phyloP scores from a whole-genome alignment of 1,140 invertebrate species.

The Caenorhabditis remanei region DNA sequence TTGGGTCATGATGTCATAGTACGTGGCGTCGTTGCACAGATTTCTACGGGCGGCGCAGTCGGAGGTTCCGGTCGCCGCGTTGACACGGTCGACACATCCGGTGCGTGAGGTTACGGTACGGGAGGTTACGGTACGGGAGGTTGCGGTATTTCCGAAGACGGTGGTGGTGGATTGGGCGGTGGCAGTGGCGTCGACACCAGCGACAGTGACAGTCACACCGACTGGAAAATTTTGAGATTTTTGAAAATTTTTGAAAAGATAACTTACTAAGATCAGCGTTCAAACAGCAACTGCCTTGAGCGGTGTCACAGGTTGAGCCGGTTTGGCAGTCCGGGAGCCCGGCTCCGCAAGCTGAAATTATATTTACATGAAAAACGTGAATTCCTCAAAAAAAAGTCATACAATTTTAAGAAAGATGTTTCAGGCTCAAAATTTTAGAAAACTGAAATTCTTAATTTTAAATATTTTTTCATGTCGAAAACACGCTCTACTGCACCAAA shows the following conservation, averaged over 20 bases:
- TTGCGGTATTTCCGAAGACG: not conserved
- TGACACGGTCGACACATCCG: constrained; percentile 51
- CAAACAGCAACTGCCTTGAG: not conserved
- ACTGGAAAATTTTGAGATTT: not conserved
- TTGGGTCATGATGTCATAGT: constrained; percentile 61
- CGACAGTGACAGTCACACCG: not conserved
- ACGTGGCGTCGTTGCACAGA: constrained; percentile 57
- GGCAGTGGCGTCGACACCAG: not conserved
- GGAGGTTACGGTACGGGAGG: not conserved
- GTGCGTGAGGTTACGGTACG: not conserved
- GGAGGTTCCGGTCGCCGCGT: constrained; percentile 54
- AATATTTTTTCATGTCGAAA: too few species aligned
- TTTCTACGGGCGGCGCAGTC: constrained; percentile 51
- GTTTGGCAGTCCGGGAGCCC: not conserved
- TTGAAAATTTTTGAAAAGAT: not conserved
- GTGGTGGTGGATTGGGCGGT: not conserved
- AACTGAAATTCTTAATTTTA: too few species aligned
- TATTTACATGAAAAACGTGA: too few species aligned
- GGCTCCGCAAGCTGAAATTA: not conserved
- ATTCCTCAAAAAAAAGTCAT: too few species aligned
- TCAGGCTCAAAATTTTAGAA: too few species aligned
- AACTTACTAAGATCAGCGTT: constrained; percentile 12
- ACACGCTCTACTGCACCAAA: too few species aligned
- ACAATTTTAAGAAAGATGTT: too few species aligned
- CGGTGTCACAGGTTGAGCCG: not conserved